Evolutionary conservation across 2,113 vertebrate genomes (phyloP).

Genomic region (Leptobrachium leishanense): DNA sequence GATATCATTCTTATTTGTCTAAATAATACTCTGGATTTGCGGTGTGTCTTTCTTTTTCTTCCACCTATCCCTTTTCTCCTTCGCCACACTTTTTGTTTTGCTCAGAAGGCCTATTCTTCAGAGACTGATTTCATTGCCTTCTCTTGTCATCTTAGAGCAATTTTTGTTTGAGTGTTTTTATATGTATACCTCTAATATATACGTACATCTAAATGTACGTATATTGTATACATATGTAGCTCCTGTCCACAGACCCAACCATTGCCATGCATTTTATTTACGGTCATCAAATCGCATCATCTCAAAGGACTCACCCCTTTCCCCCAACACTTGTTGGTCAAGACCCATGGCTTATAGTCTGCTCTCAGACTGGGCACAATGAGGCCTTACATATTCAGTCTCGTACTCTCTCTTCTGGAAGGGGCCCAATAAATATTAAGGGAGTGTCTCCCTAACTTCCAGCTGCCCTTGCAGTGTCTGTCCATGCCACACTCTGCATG

Average conservation of each 20-base stretch:
- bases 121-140: neutral
- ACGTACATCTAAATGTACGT: neutral
- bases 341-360: slow-evolving; percentile 5
- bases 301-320: neutral
- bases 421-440: neutral
- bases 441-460: neutral
- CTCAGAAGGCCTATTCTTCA: neutral
- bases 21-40: slow-evolving; percentile 95
- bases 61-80: slow-evolving; percentile 60
- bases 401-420: neutral
- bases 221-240: too few relatives aligned
- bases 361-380: neutral
- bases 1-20: slow-evolving; percentile 99
- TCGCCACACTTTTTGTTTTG: neutral
- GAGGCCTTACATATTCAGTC: neutral
- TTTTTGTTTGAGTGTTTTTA: too few relatives aligned
- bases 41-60: slow-evolving; percentile 90
- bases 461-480: neutral
- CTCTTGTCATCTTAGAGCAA: too few relatives aligned
- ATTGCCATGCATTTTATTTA: too few relatives aligned
- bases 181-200: neutral
- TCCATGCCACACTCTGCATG: slow-evolving; percentile 23
- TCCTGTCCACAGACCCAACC: too few relatives aligned
- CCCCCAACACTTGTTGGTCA: neutral
- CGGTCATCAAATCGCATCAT: too few relatives aligned